These are phyloP conservation scores for Agrotis ipsilon DNA, from an alignment of 2,888 invertebrate genomes.

Conservation along the genomic window DNA sequence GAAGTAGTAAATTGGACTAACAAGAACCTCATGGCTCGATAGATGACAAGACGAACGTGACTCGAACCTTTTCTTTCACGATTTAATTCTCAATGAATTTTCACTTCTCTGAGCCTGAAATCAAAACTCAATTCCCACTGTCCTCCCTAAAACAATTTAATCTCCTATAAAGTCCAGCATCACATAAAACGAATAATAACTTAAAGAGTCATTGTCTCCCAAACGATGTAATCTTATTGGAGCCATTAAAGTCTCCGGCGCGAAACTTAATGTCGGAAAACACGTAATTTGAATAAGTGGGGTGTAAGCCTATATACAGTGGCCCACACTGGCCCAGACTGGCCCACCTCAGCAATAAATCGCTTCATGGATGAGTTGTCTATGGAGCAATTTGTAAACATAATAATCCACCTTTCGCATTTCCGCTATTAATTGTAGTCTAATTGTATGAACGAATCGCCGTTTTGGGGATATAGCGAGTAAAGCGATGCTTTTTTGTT, in stretches of 20 bases:
- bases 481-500: conserved; percentile 20
- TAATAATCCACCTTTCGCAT: conserved; percentile 71
- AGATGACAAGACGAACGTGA: not conserved
- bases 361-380: conserved; percentile 60
- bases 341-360: conserved; percentile 68
- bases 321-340: conserved; percentile 45
- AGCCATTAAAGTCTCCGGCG: conserved; percentile 50
- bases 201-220: conserved; percentile 42
- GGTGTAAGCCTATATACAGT: conserved; percentile 56
- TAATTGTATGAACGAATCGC: conserved; percentile 70
- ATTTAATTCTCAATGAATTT: not conserved
- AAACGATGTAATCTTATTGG: conserved; percentile 50
- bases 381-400: conserved; percentile 72
- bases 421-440: conserved; percentile 70
- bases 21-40: too few relatives aligned
- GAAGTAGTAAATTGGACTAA: too few relatives aligned
- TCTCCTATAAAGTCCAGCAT: conserved; percentile 39
- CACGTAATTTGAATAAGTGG: conserved; percentile 60
- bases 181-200: conserved; percentile 51
- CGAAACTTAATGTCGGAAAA: conserved; percentile 56
- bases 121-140: conserved; percentile 16
- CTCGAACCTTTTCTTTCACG: not conserved
- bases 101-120: not conserved
- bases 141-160: conserved; percentile 34
- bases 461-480: conserved; percentile 64